Percentiles rank a stretch among this genome's conserved stretches.
Evolutionary conservation across 2,797 vertebrate genomes (phyloP).

Genomic region (Monodelphis domestica): DNA sequence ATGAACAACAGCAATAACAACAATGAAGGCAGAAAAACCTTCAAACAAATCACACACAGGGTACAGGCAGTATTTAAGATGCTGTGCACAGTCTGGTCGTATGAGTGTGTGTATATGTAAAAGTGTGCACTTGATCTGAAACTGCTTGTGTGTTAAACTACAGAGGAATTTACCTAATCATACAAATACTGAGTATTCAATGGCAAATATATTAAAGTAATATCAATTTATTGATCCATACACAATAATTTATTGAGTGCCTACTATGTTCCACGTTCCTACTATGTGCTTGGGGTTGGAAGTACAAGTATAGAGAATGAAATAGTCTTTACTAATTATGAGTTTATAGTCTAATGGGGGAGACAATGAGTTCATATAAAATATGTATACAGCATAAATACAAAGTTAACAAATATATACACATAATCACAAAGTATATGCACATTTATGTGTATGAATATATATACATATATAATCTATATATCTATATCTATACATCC

Average conservation of each 20-base stretch:
- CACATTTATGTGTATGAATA: no score
- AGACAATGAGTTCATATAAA: not conserved
- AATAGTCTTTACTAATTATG: not conserved
- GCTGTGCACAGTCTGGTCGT: slow-evolving; percentile 57
- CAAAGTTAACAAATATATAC: not conserved
- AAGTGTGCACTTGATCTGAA: slow-evolving; percentile 54
- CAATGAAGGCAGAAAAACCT: slow-evolving; percentile 57
- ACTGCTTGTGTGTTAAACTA: slow-evolving; percentile 64
- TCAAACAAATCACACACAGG: slow-evolving; percentile 67
- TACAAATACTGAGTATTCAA: not conserved
- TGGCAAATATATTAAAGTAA: not conserved
- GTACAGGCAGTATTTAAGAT: slow-evolving; percentile 71
- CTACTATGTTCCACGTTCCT: not conserved
- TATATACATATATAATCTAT: no score
- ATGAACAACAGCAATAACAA: slow-evolving; percentile 74
- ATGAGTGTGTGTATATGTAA: slow-evolving; percentile 21
- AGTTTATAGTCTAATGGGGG: not conserved
- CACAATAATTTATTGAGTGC: not conserved
- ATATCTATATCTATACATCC: no score
- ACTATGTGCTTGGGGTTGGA: not conserved
- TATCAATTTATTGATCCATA: not conserved
- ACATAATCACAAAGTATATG: not conserved
- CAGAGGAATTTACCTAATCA: slow-evolving; percentile 62
- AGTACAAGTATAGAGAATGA: not conserved
- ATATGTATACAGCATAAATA: not conserved